A percentile compares a stretch with the other conserved stretches of the same genome.
phyloP scores from a whole-genome alignment of 2,888 invertebrate species.

The Noctuana brunneofusca region DNA sequence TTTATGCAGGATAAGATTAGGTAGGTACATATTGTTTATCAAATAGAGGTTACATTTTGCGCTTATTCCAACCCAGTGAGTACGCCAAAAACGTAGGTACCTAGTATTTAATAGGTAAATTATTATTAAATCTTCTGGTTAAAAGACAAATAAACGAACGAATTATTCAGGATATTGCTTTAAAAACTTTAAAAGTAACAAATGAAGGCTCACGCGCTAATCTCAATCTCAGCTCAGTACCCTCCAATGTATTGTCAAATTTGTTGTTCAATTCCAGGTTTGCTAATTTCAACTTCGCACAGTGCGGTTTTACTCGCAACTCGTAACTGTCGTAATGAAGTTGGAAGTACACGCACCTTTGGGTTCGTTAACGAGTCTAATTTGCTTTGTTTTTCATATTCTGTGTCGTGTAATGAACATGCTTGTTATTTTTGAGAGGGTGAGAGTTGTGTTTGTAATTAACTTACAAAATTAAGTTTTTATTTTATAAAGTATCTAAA shows the following conservation, averaged over 20 bases:
- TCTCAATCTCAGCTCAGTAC: too few relatives aligned
- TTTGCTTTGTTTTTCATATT: slow-evolving; percentile 2
- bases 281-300: slow-evolving; percentile 1
- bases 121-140: too few relatives aligned
- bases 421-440: background rate
- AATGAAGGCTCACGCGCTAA: background rate
- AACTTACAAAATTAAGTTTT: background rate
- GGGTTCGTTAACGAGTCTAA: slow-evolving; percentile 4
- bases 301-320: slow-evolving; percentile 3
- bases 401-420: background rate
- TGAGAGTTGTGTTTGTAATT: background rate
- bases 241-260: background rate
- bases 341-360: background rate
- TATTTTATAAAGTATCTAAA: too few relatives aligned
- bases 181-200: background rate
- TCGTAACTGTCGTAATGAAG: slow-evolving; percentile 12
- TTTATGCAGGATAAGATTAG: too few relatives aligned
- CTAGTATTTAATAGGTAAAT: too few relatives aligned
- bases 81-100: too few relatives aligned
- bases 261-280: slow-evolving; percentile 1
- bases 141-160: too few relatives aligned
- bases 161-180: background rate
- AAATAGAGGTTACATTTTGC: too few relatives aligned
- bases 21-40: too few relatives aligned
- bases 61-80: too few relatives aligned